These are phyloP conservation scores for Drosophila hamatofila DNA, from an alignment of 2,888 invertebrate species.

Conservation along the genomic window DNA sequence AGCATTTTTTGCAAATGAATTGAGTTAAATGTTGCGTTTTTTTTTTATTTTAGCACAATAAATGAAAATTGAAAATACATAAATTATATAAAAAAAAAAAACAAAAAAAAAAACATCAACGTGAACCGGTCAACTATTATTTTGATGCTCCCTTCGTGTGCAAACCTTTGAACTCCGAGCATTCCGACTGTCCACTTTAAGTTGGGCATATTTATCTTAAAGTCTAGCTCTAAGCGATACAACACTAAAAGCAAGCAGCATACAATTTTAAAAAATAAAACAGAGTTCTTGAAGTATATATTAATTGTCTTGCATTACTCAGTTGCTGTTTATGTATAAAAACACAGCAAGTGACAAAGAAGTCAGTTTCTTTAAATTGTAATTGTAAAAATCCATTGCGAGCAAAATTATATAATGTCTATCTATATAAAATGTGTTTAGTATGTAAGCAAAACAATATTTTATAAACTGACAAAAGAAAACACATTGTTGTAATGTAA, in stretches of 20 bases:
- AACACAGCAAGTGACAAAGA: constrained; percentile 25
- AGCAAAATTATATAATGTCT: constrained; percentile 58
- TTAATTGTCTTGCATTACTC: constrained; percentile 30
- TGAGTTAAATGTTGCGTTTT: constrained; percentile 52
- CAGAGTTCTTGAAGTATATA: constrained; percentile 5
- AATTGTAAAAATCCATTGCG: constrained; percentile 59
- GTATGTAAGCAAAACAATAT: constrained; percentile 35
- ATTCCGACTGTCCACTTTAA: constrained; percentile 60
- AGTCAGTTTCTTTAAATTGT: constrained; percentile 57
- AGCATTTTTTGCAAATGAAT: constrained; percentile 27
- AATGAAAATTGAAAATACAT: constrained; percentile 32
- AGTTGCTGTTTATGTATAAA: constrained; percentile 25
- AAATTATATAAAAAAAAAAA: not conserved
- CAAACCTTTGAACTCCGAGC: constrained; percentile 43
- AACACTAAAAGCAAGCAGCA: constrained; percentile 28
- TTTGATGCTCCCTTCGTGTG: constrained; percentile 39
- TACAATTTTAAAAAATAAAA: constrained; percentile 8
- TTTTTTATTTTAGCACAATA: constrained; percentile 73
- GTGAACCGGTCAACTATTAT: constrained; percentile 43
- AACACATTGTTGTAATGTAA: constrained; percentile 56
- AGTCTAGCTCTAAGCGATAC: constrained; percentile 48
- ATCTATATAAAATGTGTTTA: constrained; percentile 57
- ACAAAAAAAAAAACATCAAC: constrained; percentile 8
- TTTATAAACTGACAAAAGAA: constrained; percentile 42
- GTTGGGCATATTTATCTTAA: constrained; percentile 47